Conservation (phyloP, 2,888 invertebrate genomes). For the Agonopterix alstromeriana region DNA sequence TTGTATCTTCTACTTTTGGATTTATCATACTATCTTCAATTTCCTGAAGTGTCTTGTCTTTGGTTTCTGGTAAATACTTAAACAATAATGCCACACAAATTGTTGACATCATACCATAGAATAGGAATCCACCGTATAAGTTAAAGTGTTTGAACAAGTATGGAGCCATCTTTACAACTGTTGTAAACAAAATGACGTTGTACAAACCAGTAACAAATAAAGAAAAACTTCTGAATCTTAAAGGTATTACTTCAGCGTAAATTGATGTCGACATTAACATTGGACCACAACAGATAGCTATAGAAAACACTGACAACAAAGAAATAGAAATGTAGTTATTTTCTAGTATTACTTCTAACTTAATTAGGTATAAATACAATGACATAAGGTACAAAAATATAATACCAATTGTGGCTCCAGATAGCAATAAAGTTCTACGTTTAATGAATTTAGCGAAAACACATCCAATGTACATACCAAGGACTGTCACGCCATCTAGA, state of each 20-base stretch:
- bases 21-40: slow-evolving; percentile 16
- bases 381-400: slow-evolving; percentile 20
- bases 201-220: not conserved
- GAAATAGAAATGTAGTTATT: slow-evolving; percentile 22
- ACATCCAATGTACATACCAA: slow-evolving; percentile 12
- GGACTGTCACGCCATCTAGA: slow-evolving; percentile 15
- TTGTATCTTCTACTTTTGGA: slow-evolving; percentile 9
- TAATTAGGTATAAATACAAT: not conserved
- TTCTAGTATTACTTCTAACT: not conserved
- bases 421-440: slow-evolving; percentile 10
- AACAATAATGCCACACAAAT: slow-evolving; percentile 19
- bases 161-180: slow-evolving; percentile 24
- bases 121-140: slow-evolving; percentile 26
- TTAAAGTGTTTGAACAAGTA: slow-evolving; percentile 21
- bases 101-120: slow-evolving; percentile 18
- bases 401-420: slow-evolving; percentile 7
- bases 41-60: slow-evolving; percentile 37
- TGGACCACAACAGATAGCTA: slow-evolving; percentile 8
- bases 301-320: slow-evolving; percentile 5
- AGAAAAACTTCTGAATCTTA: slow-evolving; percentile 7
- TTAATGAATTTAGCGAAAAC: slow-evolving; percentile 9
- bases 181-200: not conserved
- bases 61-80: slow-evolving; percentile 37
- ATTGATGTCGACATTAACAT: slow-evolving; percentile 4
- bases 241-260: slow-evolving; percentile 11